Evolutionary conservation across 2,888 invertebrate species (phyloP).

Genomic region (Podotricha telesiphe): DNA sequence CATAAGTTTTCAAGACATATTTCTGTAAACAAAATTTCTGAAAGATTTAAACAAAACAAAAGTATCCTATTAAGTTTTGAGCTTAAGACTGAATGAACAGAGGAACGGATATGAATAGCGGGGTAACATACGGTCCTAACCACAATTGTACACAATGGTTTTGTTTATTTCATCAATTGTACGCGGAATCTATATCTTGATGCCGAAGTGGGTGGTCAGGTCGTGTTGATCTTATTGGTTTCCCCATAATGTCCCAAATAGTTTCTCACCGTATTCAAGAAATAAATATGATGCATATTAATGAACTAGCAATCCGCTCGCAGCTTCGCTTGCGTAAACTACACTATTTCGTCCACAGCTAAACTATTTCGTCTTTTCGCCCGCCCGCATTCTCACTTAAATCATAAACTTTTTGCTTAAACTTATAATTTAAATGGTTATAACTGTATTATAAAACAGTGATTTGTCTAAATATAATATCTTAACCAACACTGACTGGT

Average conservation of each 20-base stretch:
- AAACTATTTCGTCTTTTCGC: too few species aligned
- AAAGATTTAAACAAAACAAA: neutral
- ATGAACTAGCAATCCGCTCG: too few species aligned
- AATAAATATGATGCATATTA: too few species aligned
- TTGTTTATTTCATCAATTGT: slow-evolving; percentile 75
- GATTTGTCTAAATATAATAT: slow-evolving; percentile 36
- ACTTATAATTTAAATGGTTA: too few species aligned
- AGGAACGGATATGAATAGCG: slow-evolving; percentile 69
- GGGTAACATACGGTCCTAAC: slow-evolving; percentile 74
- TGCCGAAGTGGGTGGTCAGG: slow-evolving; percentile 74
- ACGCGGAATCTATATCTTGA: slow-evolving; percentile 68
- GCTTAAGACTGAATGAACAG: slow-evolving; percentile 43
- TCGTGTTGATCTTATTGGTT: slow-evolving; percentile 35
- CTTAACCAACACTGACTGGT: slow-evolving; percentile 40
- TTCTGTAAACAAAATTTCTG: neutral
- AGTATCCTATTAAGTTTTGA: slow-evolving; percentile 12
- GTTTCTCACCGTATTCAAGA: too few species aligned
- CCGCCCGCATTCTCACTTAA: too few species aligned
- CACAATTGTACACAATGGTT: slow-evolving; percentile 76
- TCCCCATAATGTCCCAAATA: neutral
- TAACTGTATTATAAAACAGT: slow-evolving; percentile 27
- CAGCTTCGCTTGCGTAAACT: too few species aligned
- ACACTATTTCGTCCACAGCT: too few species aligned
- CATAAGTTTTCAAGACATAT: neutral
- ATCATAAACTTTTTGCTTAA: too few species aligned